Percentiles rank a stretch among this genome's conserved stretches.
Conservation (phyloP, 30 jellyfish, hydroid and myxozoan genomes). For the Phacellophora camtschatica region DNA sequence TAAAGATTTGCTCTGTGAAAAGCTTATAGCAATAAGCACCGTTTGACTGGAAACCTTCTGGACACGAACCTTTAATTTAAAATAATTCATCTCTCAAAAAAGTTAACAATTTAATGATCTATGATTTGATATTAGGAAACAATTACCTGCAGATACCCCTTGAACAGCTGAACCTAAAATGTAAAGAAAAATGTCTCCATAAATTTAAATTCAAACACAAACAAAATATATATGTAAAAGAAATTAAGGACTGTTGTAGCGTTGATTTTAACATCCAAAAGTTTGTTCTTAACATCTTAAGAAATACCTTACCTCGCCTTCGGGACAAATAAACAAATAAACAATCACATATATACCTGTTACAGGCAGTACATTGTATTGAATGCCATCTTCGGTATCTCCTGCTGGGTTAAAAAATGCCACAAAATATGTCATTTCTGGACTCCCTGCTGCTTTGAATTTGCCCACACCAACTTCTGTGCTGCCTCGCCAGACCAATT, state of each 20-base stretch:
- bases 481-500: constrained; percentile 94
- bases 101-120: too few species aligned
- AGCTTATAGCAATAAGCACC: constrained; percentile 86
- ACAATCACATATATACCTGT: constrained; percentile 50
- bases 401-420: constrained; percentile 96
- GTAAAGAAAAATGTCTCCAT: background rate
- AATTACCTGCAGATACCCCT: background rate
- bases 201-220: too few species aligned
- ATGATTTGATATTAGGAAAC: too few species aligned
- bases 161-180: constrained; percentile 4
- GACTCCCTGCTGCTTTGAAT: constrained; percentile 54
- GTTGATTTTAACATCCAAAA: background rate
- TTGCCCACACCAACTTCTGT: constrained; percentile 97
- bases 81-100: too few species aligned
- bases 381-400: constrained; percentile 74
- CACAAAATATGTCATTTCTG: constrained; percentile 84
- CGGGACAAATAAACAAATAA: too few species aligned
- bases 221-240: too few species aligned
- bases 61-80: constrained; percentile 66
- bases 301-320: background rate
- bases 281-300: background rate
- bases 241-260: too few species aligned
- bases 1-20: constrained; percentile 80
- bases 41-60: constrained; percentile 92
- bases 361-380: constrained; percentile 84